Base-by-base conservation (phyloP, 2,797 vertebrate species). In the Notolabrus celidotus region DNA sequence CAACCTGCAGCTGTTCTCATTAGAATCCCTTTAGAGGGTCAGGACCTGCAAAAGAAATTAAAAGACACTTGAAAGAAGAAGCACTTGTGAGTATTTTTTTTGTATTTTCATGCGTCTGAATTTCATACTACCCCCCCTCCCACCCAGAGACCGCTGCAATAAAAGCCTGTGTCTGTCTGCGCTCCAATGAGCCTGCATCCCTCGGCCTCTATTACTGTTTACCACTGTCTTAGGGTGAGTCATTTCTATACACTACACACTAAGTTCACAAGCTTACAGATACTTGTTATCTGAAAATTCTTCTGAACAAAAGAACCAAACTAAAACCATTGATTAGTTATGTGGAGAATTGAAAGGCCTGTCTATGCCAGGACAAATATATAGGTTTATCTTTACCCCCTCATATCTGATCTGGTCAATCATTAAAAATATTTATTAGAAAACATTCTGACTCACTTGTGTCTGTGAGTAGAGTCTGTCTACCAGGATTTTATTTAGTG, bases 121-220 rank as follows among this genome's bases (percentile, higher is more conserved):
- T 64, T 68, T 57, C 41, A 74, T 38, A 54, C 20, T 69, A 57
- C 59, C 27, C 23, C 57, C 27, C 56, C 68, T 67, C 51, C 62
- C 73, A 55, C 64, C 66, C 58, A 38, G 55, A 75, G 79, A 82
- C 63, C n/a, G 31, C 22, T 45, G 51, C 77, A 74, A 55, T 57
- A 72, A 86, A 75, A 83, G 70, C 71, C 70, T 79, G 73, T 61
- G 82, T 73, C 84, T 88, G 84, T 73, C 84, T 89, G 73, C 79
- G 82, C 83, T 92, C 86, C 82, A 90, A 47, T 79, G 89, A 91
- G 49, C 85, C 87, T 15, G 73, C 79, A 77, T 89, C 84, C 80
- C 78, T 85, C 8, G 77, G 85, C 47, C 68, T 88, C 67, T 84
- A 86, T 86, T 86, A 88, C 54, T 64, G 71, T 61, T 79, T 54